These are phyloP conservation scores for Picus viridis DNA, from an alignment of 2,797 vertebrate species.

Conservation along the genomic window DNA sequence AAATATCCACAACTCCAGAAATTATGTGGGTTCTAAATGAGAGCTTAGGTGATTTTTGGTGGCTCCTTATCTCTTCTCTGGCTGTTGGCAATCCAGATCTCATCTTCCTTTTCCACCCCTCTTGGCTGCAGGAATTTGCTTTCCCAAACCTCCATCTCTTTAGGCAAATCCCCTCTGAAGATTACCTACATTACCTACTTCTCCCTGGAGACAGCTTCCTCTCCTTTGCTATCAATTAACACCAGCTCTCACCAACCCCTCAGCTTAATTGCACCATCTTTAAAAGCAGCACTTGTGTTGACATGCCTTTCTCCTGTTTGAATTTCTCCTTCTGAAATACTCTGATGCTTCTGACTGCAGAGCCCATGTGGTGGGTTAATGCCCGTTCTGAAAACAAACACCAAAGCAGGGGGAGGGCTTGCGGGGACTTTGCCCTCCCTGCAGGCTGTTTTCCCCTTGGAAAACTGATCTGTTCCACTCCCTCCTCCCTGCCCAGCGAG, in stretches of 20 bases:
- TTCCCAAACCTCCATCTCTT: constrained; percentile 38
- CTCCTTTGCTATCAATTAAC: constrained; percentile 55
- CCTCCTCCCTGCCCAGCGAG: too few species aligned
- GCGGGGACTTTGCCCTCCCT: too few species aligned
- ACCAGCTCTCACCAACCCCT: constrained; percentile 6
- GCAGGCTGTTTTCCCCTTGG: too few species aligned
- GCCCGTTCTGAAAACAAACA: too few species aligned
- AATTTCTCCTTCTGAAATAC: neutral
- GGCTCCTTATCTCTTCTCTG: neutral
- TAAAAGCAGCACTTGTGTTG: neutral
- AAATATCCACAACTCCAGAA: neutral
- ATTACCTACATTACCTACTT: constrained; percentile 63
- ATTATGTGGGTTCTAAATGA: neutral
- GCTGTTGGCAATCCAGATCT: constrained; percentile 41
- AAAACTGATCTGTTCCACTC: too few species aligned
- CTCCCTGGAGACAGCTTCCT: constrained; percentile 39
- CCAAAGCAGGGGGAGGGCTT: too few species aligned
- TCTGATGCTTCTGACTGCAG: neutral
- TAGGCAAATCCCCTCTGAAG: constrained; percentile 68
- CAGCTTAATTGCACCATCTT: neutral
- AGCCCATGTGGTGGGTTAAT: neutral
- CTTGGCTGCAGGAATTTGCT: constrained; percentile 25
- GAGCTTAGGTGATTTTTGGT: neutral
- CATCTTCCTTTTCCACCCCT: neutral
- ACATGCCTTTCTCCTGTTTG: neutral